A percentile compares a stretch with the other conserved stretches of the same genome.
Conservation (phyloP, 2,113 vertebrate species). For the Thamnophis sirtalis region DNA sequence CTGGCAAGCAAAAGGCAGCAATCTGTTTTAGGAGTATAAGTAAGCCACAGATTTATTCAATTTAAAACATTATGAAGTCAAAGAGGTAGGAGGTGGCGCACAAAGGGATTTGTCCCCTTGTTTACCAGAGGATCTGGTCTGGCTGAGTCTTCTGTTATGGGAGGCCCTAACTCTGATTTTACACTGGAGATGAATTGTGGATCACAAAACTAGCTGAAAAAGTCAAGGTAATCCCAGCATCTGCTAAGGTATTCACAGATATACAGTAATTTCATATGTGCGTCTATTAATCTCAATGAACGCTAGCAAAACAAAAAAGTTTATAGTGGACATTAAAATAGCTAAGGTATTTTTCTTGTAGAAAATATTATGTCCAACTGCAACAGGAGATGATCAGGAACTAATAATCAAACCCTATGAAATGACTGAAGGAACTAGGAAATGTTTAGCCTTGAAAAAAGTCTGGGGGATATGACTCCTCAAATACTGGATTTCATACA, state of each 20-base stretch:
- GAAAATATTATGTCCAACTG: background rate
- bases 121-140: background rate
- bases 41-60: background rate
- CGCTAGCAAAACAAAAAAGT: background rate
- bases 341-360: background rate
- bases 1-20: background rate
- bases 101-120: background rate
- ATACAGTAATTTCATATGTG: background rate
- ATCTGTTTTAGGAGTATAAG: background rate
- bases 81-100: background rate
- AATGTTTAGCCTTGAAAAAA: background rate
- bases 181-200: background rate
- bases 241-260: background rate
- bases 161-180: background rate
- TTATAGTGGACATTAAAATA: background rate
- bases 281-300: background rate
- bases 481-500: background rate
- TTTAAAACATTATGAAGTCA: background rate
- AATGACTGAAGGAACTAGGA: background rate
- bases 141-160: background rate
- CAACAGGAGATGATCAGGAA: background rate
- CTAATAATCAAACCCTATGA: background rate
- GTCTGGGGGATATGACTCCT: background rate
- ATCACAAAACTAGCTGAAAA: background rate
- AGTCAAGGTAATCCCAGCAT: background rate